Conservation (phyloP, 2,113 vertebrate genomes). For the Pitta sordida region DNA sequence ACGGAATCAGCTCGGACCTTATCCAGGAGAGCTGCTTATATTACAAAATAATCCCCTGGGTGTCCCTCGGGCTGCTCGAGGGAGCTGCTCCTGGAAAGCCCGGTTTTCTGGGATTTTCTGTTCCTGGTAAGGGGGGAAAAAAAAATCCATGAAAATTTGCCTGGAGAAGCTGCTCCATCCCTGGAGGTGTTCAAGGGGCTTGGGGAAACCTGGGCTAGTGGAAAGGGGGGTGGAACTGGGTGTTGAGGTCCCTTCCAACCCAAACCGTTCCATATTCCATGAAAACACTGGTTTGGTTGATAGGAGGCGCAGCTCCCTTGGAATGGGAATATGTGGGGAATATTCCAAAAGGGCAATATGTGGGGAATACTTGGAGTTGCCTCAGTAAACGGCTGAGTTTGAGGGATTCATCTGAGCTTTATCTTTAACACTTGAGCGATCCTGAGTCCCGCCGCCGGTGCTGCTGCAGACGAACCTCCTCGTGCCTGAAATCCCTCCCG, state of each 20-base stretch:
- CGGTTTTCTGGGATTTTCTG: background rate
- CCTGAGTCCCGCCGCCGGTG: rapidly evolving
- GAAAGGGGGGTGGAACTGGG: too few species aligned
- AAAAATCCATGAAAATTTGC: too few species aligned
- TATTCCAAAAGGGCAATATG: background rate
- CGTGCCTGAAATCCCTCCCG: background rate
- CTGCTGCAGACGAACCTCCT: background rate
- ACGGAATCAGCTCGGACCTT: background rate
- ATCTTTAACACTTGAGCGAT: background rate
- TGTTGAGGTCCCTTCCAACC: background rate
- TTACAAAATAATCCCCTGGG: background rate
- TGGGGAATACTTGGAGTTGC: rapidly evolving
- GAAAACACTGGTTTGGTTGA: background rate
- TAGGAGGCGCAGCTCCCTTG: rapidly evolving
- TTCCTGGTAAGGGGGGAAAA: rapidly evolving
- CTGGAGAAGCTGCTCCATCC: background rate
- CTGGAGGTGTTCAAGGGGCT: background rate
- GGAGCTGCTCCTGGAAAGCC: background rate
- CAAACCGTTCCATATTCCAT: background rate
- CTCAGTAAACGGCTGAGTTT: background rate
- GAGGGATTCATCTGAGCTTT: background rate
- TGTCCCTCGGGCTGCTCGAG: background rate
- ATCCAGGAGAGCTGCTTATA: background rate
- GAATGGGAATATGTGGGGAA: rapidly evolving
- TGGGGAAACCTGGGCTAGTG: background rate